Evolutionary conservation across 2,888 invertebrate genomes (phyloP).

Genomic region (Vesta saturnalis): DNA sequence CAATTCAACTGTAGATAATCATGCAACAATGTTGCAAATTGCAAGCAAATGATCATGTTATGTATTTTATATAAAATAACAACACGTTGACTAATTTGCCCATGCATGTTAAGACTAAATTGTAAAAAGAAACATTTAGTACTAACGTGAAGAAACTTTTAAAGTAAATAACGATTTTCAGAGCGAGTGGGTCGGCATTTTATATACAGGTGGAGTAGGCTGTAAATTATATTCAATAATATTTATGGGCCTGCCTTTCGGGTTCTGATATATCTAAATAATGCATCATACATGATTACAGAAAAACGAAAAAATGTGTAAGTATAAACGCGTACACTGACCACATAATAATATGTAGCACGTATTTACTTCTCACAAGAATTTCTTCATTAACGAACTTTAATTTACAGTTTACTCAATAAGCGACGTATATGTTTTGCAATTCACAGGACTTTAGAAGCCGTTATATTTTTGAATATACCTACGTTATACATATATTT

Average conservation of each 20-base stretch:
- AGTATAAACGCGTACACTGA: slow-evolving; percentile 14
- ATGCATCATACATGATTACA: slow-evolving; percentile 43
- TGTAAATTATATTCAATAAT: slow-evolving; percentile 62
- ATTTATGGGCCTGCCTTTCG: slow-evolving; percentile 60
- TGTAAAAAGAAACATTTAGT: slow-evolving; percentile 12
- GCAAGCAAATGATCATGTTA: slow-evolving; percentile 45
- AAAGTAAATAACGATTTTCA: slow-evolving; percentile 23
- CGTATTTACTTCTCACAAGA: background rate
- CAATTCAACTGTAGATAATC: slow-evolving; percentile 44
- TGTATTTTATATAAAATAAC: slow-evolving; percentile 24
- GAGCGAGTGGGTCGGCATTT: slow-evolving; percentile 44
- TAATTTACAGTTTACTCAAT: background rate
- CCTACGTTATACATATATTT: too few relatives aligned
- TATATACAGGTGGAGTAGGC: slow-evolving; percentile 54
- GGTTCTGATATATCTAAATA: slow-evolving; percentile 58
- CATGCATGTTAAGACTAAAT: background rate
- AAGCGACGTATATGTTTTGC: too few relatives aligned
- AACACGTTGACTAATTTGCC: slow-evolving; percentile 23
- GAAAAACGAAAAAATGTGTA: slow-evolving; percentile 34
- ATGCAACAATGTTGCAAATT: slow-evolving; percentile 50
- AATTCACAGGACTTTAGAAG: too few relatives aligned
- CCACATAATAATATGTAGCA: slow-evolving; percentile 8
- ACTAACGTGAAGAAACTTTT: slow-evolving; percentile 32
- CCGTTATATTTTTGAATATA: too few relatives aligned
- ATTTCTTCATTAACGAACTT: slow-evolving; percentile 7